Conservation (phyloP, 1,140 invertebrate genomes). For the Agrypnia vestita region DNA sequence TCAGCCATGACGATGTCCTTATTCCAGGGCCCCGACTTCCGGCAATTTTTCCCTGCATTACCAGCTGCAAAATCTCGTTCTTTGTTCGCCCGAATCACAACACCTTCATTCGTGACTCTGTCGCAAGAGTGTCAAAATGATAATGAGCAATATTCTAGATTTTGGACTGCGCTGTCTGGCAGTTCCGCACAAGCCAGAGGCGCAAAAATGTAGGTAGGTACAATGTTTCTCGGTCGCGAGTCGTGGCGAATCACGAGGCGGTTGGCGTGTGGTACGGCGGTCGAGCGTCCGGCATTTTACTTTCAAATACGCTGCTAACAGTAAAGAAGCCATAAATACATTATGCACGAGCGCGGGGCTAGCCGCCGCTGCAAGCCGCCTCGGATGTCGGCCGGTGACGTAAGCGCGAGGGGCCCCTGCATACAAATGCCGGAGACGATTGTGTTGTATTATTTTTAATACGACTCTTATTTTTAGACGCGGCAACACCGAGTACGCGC, state of each 20-base stretch:
- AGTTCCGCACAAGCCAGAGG: no score
- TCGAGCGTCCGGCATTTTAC: conserved; percentile 51
- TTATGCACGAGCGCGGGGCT: conserved; percentile 30
- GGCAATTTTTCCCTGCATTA: no score
- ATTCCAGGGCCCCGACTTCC: no score
- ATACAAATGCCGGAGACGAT: conserved; percentile 21
- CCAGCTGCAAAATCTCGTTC: no score
- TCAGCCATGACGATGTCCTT: no score
- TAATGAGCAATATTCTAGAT: no score
- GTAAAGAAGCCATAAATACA: conserved; percentile 59
- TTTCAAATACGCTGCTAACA: conserved; percentile 58
- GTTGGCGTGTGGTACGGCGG: not conserved
- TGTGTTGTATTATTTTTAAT: conserved; percentile 33
- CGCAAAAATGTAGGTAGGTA: no score
- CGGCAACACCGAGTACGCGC: not conserved
- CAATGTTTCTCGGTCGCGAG: not conserved
- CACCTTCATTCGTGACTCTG: no score
- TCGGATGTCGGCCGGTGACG: conserved; percentile 21
- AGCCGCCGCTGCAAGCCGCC: conserved; percentile 1
- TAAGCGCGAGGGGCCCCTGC: conserved; percentile 25
- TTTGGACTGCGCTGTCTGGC: no score
- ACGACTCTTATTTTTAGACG: conserved; percentile 36
- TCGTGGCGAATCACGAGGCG: no score
- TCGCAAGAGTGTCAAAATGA: no score
- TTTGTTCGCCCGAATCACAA: no score